phyloP scores from a whole-genome alignment of 1,140 invertebrate species.

The Drosophila ananassae region DNA sequence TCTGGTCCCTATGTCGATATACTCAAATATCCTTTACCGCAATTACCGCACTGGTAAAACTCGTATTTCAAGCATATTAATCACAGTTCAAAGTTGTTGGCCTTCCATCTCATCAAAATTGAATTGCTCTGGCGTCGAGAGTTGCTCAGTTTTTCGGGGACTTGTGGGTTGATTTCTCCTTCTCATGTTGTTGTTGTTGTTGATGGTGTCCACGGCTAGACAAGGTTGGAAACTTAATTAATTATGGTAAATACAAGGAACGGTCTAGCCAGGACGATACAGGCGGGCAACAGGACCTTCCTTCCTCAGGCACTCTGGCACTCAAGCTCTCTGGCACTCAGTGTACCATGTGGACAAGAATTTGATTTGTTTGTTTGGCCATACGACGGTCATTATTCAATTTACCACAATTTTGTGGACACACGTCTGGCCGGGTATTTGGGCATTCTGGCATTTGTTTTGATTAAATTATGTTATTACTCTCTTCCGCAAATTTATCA shows the following conservation, averaged over 20 bases:
- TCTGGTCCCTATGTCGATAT: background rate
- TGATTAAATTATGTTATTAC: constrained; percentile 22
- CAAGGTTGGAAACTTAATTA: constrained; percentile 45
- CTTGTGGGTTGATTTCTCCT: constrained; percentile 15
- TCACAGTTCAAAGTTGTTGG: constrained; percentile 55
- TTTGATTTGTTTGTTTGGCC: constrained; percentile 36
- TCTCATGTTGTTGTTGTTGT: background rate
- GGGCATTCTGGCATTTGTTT: constrained; percentile 5
- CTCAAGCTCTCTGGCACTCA: background rate
- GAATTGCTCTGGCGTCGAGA: constrained; percentile 26
- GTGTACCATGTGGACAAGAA: constrained; percentile 11
- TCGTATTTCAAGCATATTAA: constrained; percentile 50
- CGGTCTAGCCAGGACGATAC: constrained; percentile 3
- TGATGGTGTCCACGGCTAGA: constrained; percentile 7
- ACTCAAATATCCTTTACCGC: background rate
- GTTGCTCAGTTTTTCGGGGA: constrained; percentile 11
- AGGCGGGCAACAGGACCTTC: background rate
- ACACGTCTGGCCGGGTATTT: background rate
- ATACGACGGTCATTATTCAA: constrained; percentile 32
- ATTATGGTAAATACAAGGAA: constrained; percentile 34
- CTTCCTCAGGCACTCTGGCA: background rate
- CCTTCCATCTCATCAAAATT: constrained; percentile 30
- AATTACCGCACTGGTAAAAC: constrained; percentile 9
- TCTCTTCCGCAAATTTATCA: background rate
- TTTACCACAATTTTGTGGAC: constrained; percentile 20